Conservation (phyloP, 92 coral and sea anemone genomes). For the Umimayanthus kanabou region DNA sequence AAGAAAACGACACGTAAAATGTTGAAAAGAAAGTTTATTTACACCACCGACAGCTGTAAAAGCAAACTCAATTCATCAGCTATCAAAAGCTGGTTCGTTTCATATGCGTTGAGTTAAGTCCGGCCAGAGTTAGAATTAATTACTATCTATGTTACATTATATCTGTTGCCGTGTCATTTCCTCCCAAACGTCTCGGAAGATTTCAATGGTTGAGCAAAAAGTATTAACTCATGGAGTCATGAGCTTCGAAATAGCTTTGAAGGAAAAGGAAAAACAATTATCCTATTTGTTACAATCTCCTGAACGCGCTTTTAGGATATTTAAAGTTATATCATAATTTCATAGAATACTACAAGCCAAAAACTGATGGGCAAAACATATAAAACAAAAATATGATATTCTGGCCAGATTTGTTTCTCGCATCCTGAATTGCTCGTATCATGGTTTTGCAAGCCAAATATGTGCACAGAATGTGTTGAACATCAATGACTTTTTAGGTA, state of each 20-base stretch:
- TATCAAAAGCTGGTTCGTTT: background rate
- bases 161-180: background rate
- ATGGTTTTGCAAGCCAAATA: background rate
- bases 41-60: background rate
- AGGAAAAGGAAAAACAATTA: background rate
- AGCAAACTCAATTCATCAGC: background rate
- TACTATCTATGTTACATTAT: background rate
- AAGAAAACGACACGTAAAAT: background rate
- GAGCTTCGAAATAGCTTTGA: conserved; percentile 8
- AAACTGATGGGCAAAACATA: too few relatives aligned
- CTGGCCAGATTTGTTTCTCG: background rate
- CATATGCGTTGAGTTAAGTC: background rate
- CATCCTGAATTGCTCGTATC: background rate
- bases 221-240: background rate
- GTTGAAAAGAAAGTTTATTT: background rate
- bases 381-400: background rate
- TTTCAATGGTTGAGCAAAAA: background rate
- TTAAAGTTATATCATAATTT: background rate
- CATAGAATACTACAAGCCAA: background rate
- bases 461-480: background rate
- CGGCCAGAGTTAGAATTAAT: background rate
- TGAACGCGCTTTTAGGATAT: background rate
- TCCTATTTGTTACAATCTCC: background rate
- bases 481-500: background rate
- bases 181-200: background rate